Conservation (phyloP, 2,113 vertebrate species). For the Nipponia nippon region DNA sequence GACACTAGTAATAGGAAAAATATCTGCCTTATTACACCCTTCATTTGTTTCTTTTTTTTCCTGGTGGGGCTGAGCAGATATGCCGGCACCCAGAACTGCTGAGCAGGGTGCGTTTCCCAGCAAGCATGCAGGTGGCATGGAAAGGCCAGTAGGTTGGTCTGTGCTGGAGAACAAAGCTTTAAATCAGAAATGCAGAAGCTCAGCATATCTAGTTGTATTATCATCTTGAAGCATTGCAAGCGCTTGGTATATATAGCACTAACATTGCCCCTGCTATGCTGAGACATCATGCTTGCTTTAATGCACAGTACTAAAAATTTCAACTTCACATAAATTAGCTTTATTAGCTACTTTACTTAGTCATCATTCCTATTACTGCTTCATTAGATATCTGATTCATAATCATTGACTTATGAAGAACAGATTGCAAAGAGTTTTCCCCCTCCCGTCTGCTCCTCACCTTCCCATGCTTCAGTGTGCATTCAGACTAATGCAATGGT, state of each 20-base stretch:
- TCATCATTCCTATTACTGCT: slow-evolving; percentile 64
- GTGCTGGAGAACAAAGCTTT: not conserved
- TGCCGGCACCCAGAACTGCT: not conserved
- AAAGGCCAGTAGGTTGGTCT: not conserved
- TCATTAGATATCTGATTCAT: slow-evolving; percentile 58
- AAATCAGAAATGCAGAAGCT: slow-evolving; percentile 15
- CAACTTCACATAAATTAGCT: slow-evolving; percentile 52
- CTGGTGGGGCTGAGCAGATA: not conserved
- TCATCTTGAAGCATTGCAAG: not conserved
- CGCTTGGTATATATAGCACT: not conserved
- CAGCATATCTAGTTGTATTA: slow-evolving; percentile 33
- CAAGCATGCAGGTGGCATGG: not conserved
- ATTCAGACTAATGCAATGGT: not conserved
- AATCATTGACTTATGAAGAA: slow-evolving; percentile 42
- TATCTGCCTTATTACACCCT: not conserved
- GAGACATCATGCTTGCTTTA: slow-evolving; percentile 59
- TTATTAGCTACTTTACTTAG: slow-evolving; percentile 62
- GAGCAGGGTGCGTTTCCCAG: not conserved
- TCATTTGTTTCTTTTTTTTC: not conserved
- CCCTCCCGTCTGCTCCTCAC: not conserved
- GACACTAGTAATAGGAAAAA: not conserved
- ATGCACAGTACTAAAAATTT: slow-evolving; percentile 54
- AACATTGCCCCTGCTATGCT: slow-evolving; percentile 40
- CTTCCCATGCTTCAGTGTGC: not conserved
- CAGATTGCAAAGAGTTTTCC: slow-evolving; percentile 34